Base-by-base conservation (phyloP, 2,113 vertebrate species). In the Daphoenositta chrysoptera region DNA sequence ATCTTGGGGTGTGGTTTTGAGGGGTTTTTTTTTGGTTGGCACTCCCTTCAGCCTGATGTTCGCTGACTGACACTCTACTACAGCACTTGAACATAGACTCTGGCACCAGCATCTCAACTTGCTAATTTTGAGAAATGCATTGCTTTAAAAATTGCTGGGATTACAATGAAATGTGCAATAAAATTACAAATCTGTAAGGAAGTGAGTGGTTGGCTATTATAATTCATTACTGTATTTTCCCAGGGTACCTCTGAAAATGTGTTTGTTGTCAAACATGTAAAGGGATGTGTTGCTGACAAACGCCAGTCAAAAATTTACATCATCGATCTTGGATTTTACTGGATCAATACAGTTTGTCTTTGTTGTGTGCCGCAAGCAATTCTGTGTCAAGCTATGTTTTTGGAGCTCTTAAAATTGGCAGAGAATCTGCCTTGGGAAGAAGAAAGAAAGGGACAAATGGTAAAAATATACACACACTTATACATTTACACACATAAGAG, bases 261-360 rank as follows among this genome's bases (percentile, higher is more conserved):
- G 68, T 88, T 86, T 87, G 47, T 61, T 92, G 30, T 65, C 47
- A 79, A 76, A 88, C 20, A 64, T 3, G 1, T 37, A 45, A 51
- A 77, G 33, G 68, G 63, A 82, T 48, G 44, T 71, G 64, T 53
- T 92, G 39, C 60, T 93, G 86, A 83, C 66, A 86, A 83, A 72
- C 11, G 60, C 61, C 91, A 84, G 64, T 94, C 93, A 91, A 88
- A 92, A 97, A 86, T 87, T 75, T 94, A 64, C 83, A 82, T 94
- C 76, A 94, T 92, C 22, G 91, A 95, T 95, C 72, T 64, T 28
- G 53, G 76, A 91, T 91, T 92, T 92, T 60, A 81, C 51, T 92
- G 69, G 83, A 97, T 96, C 95, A 56, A 92, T 97, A 94, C 24
- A 68, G 61, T 82, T 92, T 91, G 77, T 68, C 93, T 91, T 61